Base-by-base conservation (phyloP, 2,797 vertebrate genomes). In the Microtus californicus region DNA sequence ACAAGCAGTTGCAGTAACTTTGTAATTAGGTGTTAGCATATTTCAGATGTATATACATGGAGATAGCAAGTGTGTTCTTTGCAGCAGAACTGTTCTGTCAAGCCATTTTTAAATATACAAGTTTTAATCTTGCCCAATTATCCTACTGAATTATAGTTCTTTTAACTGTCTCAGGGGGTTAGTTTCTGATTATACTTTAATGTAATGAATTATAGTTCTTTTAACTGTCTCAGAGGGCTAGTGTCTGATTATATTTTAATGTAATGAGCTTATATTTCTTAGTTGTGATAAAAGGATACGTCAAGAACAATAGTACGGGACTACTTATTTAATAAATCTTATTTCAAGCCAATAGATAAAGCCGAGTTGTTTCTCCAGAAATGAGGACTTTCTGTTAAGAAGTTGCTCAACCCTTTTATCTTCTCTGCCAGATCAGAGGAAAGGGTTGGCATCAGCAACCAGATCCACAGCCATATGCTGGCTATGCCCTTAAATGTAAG, bases 181-280 rank as follows among this genome's bases (percentile, higher is more conserved):
- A 91, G n/a, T 76, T 89, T 96, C 19, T 91, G 31, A 81, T 89
- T 87, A 67, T 43, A 73, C 93, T 56, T 56, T 56, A 21, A 56
- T 56, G 54, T 56, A 56, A 56, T 79, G 74, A 95, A 94, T 73
- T 90, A 56, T 6, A 29, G 10, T n/a, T 90, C 21, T 61, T 45
- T 86, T n/a, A 67, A n/a, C 25, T 63, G 63, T 48, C 48, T 94
- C 34, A 94, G 80, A 93, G 45, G 15, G 5, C 65, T 37, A 91
- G 29, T 76, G 89, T 95, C 14, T 91, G 34, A 69, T 90, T 87
- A 65, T 40, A 56, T 93, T 95, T 89, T 69, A 69, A 76, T 63
- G 48, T 89, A 14, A 31, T 90, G 78, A 65, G 29, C 81, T 91
- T 73, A 29, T 23, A 34, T 69, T 63, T 95, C 74, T 86, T 51